These are phyloP conservation scores for Netelia fuscicornis DNA, from an alignment of 2,888 invertebrate genomes.

Conservation along the genomic window DNA sequence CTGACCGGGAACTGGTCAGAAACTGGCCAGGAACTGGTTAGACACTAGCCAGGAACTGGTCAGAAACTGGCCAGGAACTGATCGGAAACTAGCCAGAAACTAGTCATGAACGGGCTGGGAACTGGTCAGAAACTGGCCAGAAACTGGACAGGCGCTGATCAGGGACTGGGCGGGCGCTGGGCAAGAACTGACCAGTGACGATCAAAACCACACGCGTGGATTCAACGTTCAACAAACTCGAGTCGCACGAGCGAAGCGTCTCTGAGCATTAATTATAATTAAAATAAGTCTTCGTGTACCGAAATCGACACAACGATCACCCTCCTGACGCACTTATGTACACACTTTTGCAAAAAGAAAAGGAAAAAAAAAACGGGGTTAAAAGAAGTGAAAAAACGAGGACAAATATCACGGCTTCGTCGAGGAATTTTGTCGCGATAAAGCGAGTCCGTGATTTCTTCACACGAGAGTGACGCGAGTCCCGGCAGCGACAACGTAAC, in stretches of 20 bases:
- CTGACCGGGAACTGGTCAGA: not conserved
- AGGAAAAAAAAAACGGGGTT: no score
- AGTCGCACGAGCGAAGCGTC: conserved; percentile 27
- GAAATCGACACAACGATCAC: conserved; percentile 20
- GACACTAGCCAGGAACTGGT: no score
- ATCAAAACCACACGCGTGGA: not conserved
- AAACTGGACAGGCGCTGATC: no score
- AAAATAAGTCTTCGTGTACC: conserved; percentile 5
- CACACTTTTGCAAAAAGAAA: conserved; percentile 29
- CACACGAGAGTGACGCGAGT: not conserved
- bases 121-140: not conserved
- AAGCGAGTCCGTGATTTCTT: not conserved
- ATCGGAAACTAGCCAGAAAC: not conserved
- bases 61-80: no score
- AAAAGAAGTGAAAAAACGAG: no score
- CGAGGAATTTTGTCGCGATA: no score
- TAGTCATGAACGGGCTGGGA: not conserved
- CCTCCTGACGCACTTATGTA: conserved; percentile 40
- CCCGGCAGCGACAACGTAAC: not conserved
- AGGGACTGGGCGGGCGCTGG: no score
- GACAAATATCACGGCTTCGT: no score
- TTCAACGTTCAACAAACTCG: conserved; percentile 34
- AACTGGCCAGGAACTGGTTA: no score
- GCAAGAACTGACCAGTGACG: not conserved
- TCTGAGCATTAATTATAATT: conserved; percentile 22